Conservation (phyloP, 2,113 vertebrate genomes). For the Cinclus mexicanus region DNA sequence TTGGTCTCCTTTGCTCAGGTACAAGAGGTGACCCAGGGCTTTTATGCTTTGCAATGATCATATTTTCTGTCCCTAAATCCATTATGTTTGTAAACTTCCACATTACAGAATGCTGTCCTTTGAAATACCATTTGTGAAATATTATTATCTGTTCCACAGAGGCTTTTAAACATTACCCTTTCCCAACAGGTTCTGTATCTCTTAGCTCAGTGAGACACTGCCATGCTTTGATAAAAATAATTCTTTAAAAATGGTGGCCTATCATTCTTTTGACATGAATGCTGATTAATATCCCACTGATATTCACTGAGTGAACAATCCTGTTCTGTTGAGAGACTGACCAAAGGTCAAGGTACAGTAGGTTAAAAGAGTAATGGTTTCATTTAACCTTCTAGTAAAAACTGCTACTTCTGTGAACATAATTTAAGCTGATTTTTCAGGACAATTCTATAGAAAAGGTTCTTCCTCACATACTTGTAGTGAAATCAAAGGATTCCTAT, state of each 20-base stretch:
- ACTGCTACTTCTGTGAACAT: background rate
- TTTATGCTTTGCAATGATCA: background rate
- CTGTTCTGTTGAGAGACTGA: background rate
- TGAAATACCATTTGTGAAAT: background rate
- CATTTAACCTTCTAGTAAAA: background rate
- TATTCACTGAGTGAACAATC: background rate
- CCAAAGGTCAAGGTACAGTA: background rate
- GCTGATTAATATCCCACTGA: background rate
- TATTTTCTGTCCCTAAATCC: background rate
- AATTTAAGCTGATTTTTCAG: conserved; percentile 47
- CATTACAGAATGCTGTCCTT: background rate
- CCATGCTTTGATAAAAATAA: background rate
- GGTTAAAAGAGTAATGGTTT: conserved; percentile 4
- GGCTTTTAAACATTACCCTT: background rate
- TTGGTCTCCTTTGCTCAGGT: background rate
- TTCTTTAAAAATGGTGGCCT: background rate
- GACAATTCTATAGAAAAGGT: background rate
- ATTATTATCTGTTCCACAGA: background rate
- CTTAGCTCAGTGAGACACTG: background rate
- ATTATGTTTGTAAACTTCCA: background rate
- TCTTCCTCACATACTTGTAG: background rate
- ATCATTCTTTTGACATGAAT: background rate
- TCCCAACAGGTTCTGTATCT: background rate
- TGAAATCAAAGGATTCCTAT: background rate
- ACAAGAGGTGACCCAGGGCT: background rate